A percentile compares a stretch with the other conserved stretches of the same genome.
These are phyloP conservation scores for Scleropages formosus DNA, from an alignment of 2,797 vertebrate species.

Conservation along the genomic window DNA sequence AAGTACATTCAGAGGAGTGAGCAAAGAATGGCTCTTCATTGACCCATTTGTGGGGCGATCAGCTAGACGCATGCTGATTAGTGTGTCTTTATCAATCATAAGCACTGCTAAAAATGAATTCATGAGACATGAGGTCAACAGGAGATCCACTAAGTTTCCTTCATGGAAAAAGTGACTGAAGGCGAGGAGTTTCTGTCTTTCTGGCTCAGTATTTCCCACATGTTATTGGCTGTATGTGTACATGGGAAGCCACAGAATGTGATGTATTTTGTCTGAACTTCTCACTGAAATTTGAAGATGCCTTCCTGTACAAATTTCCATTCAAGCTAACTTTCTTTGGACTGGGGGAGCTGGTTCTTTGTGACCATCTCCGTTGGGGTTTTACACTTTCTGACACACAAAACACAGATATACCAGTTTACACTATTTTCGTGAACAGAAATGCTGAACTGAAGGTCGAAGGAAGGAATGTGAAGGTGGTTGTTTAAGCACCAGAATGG, in stretches of 20 bases:
- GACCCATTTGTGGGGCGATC: neutral
- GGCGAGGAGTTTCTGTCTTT: neutral
- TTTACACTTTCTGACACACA: neutral
- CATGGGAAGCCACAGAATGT: constrained; percentile 18
- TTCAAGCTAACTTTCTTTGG: neutral
- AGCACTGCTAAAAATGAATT: neutral
- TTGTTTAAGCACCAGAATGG: no score
- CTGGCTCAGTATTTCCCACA: no score
- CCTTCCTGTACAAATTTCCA: no score
- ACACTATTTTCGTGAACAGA: no score
- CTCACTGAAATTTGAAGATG: neutral
- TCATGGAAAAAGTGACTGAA: neutral
- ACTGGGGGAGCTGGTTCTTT: neutral
- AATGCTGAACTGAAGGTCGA: no score
- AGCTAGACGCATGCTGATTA: neutral
- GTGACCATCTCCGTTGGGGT: no score
- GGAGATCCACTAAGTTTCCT: neutral
- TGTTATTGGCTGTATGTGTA: no score
- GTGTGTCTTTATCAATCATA: neutral
- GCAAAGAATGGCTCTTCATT: no score
- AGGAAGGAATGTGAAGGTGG: no score
- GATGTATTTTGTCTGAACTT: constrained; percentile 13
- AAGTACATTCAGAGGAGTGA: no score
- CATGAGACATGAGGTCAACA: neutral
- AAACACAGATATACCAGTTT: no score